Evolutionary conservation across 2,113 vertebrate species (phyloP), one percentile per base, ranked within the genome.

Genomic region (Dascyllus trimaculatus): DNA sequence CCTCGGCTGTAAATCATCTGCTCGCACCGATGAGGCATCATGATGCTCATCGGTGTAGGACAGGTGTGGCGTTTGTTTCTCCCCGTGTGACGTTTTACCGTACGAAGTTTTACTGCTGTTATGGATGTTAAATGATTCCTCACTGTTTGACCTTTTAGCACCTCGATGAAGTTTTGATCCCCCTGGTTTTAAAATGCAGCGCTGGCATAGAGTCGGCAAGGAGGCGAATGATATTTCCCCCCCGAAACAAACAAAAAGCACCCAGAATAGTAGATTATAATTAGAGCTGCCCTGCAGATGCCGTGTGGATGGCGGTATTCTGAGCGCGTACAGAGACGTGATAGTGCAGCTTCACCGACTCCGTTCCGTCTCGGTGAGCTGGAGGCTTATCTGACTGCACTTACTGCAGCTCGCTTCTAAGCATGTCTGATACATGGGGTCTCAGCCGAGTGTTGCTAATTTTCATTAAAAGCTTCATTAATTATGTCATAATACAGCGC

Each of bases 401-500:
- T 84, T 43, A 75, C 71, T 64, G 83, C 85, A 81, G 71, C 71
- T 81, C 79, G 58, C 68, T 77, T 75, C 81, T 85, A 81, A 90
- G 74, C 82, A 81, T 67, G 83, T 63, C 80, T 86, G 76, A 86
- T 80, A 71, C 71, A 75, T 17, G 65, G 56, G 59, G 76, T 70
- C 75, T 67, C 83, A 90, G 88, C 86, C 88, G 84, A 89, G 84
- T 88, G 93, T 81, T 83, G 82, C 90, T 95, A 90, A 94, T 94
- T 92, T 93, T 83, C 88, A 93, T 94, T 94, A 90, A 90, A 91
- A 90, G 93, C 93, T 91, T 92, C 91, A 93, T 94, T 94, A 92
- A 91, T 88, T 90, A 89, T 92, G 91, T 92, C 85, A 90, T 90
- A 89, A 93, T 86, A 88, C 81, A 73, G 81, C 59, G 82, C 73